Conservation (phyloP, 2,113 vertebrate species). For the Rissa tridactyla region DNA sequence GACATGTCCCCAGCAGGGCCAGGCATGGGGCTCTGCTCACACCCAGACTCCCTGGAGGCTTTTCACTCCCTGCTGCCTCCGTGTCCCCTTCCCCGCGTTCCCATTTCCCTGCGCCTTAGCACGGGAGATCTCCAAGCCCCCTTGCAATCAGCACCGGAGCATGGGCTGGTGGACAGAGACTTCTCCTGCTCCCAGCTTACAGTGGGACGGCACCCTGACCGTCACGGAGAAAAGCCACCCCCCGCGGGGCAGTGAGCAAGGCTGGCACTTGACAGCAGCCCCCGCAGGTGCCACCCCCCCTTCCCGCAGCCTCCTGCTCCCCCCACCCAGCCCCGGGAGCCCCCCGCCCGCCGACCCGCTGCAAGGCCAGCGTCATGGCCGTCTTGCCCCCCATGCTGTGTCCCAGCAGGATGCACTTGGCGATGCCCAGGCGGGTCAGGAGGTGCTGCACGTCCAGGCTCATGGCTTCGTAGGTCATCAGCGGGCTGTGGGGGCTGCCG, state of each 20-base stretch:
- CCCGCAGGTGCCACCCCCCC: neutral
- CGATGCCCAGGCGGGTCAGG: slow-evolving; percentile 79
- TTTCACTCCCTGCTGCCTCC: neutral
- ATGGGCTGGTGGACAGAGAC: neutral
- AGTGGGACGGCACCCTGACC: neutral
- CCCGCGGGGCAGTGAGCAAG: neutral
- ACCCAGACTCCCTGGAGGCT: neutral
- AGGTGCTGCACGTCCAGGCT: slow-evolving; percentile 84
- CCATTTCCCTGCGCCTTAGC: neutral
- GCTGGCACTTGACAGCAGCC: accelerated
- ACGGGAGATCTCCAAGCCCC: neutral
- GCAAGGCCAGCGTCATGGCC: slow-evolving; percentile 87
- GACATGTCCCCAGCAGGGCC: neutral
- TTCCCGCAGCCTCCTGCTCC: neutral
- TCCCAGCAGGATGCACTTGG: slow-evolving; percentile 87
- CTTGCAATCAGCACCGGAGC: accelerated
- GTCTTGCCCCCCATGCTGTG: slow-evolving; percentile 99
- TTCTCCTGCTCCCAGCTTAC: neutral
- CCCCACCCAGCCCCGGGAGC: neutral
- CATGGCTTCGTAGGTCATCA: slow-evolving; percentile 89
- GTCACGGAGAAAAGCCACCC: neutral
- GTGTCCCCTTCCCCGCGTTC: neutral
- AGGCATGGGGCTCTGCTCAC: neutral
- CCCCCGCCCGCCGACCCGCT: slow-evolving; percentile 69
- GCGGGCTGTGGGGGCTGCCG: slow-evolving; percentile 82